A percentile compares a stretch with the other conserved stretches of the same genome.
phyloP scores from a whole-genome alignment of 2,113 vertebrate species.

The Oncorhynchus kisutch region DNA sequence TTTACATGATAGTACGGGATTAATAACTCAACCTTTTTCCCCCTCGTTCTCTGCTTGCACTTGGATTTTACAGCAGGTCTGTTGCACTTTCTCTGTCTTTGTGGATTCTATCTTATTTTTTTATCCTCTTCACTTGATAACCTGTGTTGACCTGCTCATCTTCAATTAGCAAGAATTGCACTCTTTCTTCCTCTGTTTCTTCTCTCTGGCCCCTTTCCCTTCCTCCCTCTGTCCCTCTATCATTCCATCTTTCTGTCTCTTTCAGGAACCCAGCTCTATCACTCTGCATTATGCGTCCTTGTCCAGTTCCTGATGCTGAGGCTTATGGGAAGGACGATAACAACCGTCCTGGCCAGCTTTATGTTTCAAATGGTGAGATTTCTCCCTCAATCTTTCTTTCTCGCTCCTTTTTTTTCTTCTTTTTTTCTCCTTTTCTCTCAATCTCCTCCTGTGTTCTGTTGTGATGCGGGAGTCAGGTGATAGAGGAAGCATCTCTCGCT shows the following conservation, averaged over 20 bases:
- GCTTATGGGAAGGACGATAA: slow-evolving; percentile 94
- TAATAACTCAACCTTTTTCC: slow-evolving; percentile 39
- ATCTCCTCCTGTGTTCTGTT: not conserved
- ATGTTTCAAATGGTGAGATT: slow-evolving; percentile 91
- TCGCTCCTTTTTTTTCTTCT: not conserved
- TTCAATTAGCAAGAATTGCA: slow-evolving; percentile 19
- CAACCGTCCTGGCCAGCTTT: slow-evolving; percentile 84
- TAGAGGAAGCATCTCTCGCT: not conserved
- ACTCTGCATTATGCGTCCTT: slow-evolving; percentile 85
- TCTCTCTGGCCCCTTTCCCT: not conserved
- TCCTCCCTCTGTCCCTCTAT: not conserved
- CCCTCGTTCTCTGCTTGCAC: slow-evolving; percentile 61
- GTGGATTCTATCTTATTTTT: not conserved
- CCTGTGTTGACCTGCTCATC: slow-evolving; percentile 3
- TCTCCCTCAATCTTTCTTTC: not conserved
- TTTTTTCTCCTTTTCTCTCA: not conserved
- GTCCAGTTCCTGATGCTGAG: slow-evolving; percentile 94
- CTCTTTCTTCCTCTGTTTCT: slow-evolving; percentile 19
- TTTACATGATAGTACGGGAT: not conserved
- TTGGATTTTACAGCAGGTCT: slow-evolving; percentile 70
- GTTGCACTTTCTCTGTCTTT: slow-evolving; percentile 51
- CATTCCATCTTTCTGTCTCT: slow-evolving; percentile 13
- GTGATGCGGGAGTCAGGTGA: not conserved
- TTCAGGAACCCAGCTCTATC: slow-evolving; percentile 85
- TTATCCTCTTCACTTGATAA: not conserved